phyloP scores from a whole-genome alignment of 1,140 invertebrate species.

The Leptoteleia sp. region DNA sequence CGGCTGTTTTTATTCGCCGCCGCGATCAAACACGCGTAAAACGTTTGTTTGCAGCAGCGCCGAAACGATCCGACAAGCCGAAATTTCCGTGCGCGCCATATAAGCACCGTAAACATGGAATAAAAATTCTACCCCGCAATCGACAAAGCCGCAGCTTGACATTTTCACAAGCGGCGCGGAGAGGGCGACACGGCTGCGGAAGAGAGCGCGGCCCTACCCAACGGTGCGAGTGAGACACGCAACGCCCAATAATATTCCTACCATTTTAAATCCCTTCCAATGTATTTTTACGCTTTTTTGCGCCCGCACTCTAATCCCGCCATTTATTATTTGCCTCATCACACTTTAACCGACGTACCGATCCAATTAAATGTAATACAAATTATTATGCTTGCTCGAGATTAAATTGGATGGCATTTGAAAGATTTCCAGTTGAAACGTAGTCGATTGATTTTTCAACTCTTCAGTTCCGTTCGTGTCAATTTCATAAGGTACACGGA shows the following conservation, averaged over 20 bases:
- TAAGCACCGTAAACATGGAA: conserved; percentile 64
- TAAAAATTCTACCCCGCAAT: conserved; percentile 55
- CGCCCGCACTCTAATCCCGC: conserved; percentile 40
- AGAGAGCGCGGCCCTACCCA: too few species aligned
- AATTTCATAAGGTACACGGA: too few species aligned
- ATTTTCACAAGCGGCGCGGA: conserved; percentile 40
- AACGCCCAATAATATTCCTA: conserved; percentile 52
- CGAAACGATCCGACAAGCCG: conserved; percentile 53
- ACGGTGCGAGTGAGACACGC: too few species aligned
- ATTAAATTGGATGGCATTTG: conserved; percentile 27
- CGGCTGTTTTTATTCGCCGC: conserved; percentile 41
- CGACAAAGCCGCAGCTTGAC: conserved; percentile 60
- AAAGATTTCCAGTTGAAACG: conserved; percentile 8
- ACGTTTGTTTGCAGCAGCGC: conserved; percentile 58
- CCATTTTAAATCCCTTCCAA: conserved; percentile 49
- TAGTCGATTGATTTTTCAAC: too few species aligned
- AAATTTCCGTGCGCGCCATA: conserved; percentile 47
- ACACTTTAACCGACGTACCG: conserved; percentile 26
- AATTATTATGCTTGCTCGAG: conserved; percentile 25
- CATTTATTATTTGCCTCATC: conserved; percentile 55
- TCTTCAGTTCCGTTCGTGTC: too few species aligned
- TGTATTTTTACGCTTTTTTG: conserved; percentile 44
- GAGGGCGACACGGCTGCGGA: neutral
- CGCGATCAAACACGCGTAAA: conserved; percentile 61
- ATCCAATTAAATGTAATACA: conserved; percentile 41